Conservation (phyloP, 1,140 invertebrate species). For the Drosophila kohkoa region DNA sequence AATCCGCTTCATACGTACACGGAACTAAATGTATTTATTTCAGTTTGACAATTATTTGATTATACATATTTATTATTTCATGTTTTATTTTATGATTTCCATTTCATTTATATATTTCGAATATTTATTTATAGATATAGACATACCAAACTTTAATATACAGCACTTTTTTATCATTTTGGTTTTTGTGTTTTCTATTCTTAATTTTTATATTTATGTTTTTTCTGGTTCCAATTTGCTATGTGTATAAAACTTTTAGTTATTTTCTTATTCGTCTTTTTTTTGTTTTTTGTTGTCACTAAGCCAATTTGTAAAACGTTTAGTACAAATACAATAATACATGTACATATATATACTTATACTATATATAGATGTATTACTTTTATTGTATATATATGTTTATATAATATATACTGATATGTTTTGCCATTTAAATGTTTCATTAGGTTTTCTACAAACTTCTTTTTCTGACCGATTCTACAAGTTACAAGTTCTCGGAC, state of each 20-base stretch:
- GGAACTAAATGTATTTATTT: conserved; percentile 47
- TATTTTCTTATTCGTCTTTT: conserved; percentile 36
- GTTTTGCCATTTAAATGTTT: conserved; percentile 82
- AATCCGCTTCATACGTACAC: conserved; percentile 61
- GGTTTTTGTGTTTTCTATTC: conserved; percentile 31
- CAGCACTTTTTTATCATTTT: conserved; percentile 51
- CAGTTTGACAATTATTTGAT: conserved; percentile 65
- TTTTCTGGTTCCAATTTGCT: conserved; percentile 74
- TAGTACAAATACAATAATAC: conserved; percentile 82
- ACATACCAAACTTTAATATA: conserved; percentile 78
- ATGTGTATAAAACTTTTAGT: conserved; percentile 79
- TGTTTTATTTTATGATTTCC: conserved; percentile 30
- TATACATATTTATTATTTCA: conserved; percentile 25
- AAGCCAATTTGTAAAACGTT: conserved; percentile 83
- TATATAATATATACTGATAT: conserved; percentile 77
- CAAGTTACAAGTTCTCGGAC: conserved; percentile 34
- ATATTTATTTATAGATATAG: conserved; percentile 80
- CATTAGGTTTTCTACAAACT: conserved; percentile 52
- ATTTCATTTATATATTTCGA: conserved; percentile 55
- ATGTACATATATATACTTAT: conserved; percentile 54
- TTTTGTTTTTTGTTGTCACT: conserved; percentile 49
- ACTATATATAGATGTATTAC: conserved; percentile 51
- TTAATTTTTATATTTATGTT: conserved; percentile 28
- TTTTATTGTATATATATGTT: conserved; percentile 52
- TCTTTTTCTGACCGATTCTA: conserved; percentile 41